A percentile compares a stretch with the other conserved stretches of the same genome.
These are phyloP conservation scores for Phoronis australis DNA, from an alignment of 2,888 invertebrate genomes.

Conservation along the genomic window DNA sequence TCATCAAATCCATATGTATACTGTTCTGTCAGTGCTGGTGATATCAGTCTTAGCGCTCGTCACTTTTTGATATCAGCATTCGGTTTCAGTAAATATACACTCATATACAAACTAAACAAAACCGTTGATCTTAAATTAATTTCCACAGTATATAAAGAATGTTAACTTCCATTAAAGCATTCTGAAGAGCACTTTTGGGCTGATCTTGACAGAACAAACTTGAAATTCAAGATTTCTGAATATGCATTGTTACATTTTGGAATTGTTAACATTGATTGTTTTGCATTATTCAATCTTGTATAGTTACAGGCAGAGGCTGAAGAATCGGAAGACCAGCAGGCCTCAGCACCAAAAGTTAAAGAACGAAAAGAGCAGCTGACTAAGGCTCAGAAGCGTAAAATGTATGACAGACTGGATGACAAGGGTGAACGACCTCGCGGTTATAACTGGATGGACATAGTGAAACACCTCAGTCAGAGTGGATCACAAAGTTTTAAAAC, in stretches of 20 bases:
- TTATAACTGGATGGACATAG: conserved; percentile 91
- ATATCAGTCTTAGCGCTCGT: background rate
- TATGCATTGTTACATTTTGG: too few relatives aligned
- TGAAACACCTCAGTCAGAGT: conserved; percentile 87
- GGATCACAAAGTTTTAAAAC: conserved; percentile 26
- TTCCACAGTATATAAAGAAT: too few relatives aligned
- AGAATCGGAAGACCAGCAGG: conserved; percentile 57
- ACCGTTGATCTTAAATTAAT: too few relatives aligned
- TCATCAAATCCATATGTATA: too few relatives aligned
- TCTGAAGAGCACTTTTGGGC: too few relatives aligned
- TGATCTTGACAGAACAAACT: too few relatives aligned
- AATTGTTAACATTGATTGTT: background rate
- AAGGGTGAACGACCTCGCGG: conserved; percentile 83
- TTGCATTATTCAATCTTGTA: too few relatives aligned
- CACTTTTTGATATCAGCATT: too few relatives aligned
- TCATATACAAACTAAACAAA: too few relatives aligned
- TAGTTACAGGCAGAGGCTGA: conserved; percentile 3
- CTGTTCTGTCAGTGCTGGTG: background rate
- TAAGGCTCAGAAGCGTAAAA: conserved; percentile 83
- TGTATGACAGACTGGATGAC: conserved; percentile 77
- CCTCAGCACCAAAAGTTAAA: conserved; percentile 25
- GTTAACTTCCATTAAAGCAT: too few relatives aligned
- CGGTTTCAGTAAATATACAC: too few relatives aligned
- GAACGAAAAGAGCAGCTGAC: conserved; percentile 69
- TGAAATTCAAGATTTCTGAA: too few relatives aligned